Base-by-base conservation (phyloP, 2,113 vertebrate genomes). In the Diglossa brunneiventris region DNA sequence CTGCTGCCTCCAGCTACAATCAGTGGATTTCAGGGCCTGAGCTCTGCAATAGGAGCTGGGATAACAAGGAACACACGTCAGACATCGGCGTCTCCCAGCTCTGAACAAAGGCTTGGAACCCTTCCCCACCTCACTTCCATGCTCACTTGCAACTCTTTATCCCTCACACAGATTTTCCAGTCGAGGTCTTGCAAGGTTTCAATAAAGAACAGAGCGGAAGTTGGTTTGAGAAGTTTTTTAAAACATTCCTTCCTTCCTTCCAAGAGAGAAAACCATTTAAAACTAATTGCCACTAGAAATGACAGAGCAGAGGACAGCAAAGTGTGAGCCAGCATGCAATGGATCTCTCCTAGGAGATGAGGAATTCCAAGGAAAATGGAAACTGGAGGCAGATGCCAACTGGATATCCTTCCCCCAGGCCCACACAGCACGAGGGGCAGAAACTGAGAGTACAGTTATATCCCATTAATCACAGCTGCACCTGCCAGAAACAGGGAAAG, bases 1-100 rank as follows among this genome's bases (percentile, higher is more conserved):
- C 92, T 91, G 92, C 83, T 91, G 92, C 83, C 94, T 90, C 66
- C 92, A 91, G 90, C 92, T 63, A 85, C 72, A 66, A 52, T 46
- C 63, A 59, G 19, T 4, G 18, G 28, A 22, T 79, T 90, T 44
- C 90, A 77, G 82, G 26, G 82, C 44, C 18, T 11, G 9, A 58
- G 67, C 80, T 67, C 89, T 47, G 72, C 87, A 69, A 15, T 5
- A 22, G 6, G 59, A 49, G 72, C 87, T 3, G 21, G 81, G 92
- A 14, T 96, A 88, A 96, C 88, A 44, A 92, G 91, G 73, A 18
- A 26, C 35, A 76, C 46, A 67, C 22, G 22, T 83, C 95, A 72
- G n/a, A 81, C 62, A 53, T 49, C 18, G 8, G 61, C 9, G 0
- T 53, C 76, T 89, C 37, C 80, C 83, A 68, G 73, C 85, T 12